Evolutionary conservation across 2,113 vertebrate genomes (phyloP), one percentile per base, ranked within the genome.

Genomic region (Chinchilla lanigera): DNA sequence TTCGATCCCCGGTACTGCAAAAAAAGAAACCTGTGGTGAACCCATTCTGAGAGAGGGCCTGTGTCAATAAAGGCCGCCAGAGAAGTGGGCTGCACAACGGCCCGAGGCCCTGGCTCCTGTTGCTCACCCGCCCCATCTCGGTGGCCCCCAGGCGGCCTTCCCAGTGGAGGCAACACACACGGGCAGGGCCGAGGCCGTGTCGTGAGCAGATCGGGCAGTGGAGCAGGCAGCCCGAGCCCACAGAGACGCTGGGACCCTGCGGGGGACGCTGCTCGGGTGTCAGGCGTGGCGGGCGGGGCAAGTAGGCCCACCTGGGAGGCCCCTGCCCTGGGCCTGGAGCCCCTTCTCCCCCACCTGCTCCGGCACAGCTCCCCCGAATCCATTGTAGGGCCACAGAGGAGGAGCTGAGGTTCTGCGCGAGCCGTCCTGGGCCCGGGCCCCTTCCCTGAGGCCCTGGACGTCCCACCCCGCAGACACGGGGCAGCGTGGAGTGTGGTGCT

Each of bases 371-470:
- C 11, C 56, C n/a, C 22, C 0, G 5, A 44, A 20, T 14, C 54
- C 54, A 7, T 3, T 0, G 0, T 3, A 2, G 11, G 17, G 60
- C 38, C 41, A 4, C 71, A 47, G 1, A 2, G 52, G 50, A 3
- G 8, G 19, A 26, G 0, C 6, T 1, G 20, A 0, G 10, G 26
- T 1, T 30, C 24, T n/a, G 65, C 0, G 28, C 0, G 3, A 0
- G 12, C 63, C 4, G 0, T 60, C 52, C 11, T 0, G 7, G 17
- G 10, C 16, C 67, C 50, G 3, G 73, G 7, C 30, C 30, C 71
- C 12, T 77, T n/a, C 50, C 54, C 71, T 12, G 50, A 63, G 41
- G 78, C n/a, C 54, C 58, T 2, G 6, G 33, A 6, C 1, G 19
- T 9, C 47, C 47, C 65, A 12, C 1, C 47, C 47, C 6, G 1